Percentiles rank a stretch among this genome's conserved stretches.
Evolutionary conservation across 2,888 invertebrate species (phyloP).

Genomic region (Diploptera punctata): DNA sequence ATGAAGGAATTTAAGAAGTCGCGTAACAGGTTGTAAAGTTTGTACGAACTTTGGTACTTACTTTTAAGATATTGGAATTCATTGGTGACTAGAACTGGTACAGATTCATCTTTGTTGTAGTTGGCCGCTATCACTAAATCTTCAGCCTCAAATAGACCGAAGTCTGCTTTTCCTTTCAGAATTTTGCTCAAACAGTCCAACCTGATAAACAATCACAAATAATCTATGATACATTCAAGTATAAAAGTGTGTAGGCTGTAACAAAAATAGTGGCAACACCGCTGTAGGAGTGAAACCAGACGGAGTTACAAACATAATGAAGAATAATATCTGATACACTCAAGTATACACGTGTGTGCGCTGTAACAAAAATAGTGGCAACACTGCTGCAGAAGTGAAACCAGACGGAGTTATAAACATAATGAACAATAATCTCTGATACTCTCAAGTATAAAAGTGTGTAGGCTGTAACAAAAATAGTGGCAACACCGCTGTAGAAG

Average conservation of each 20-base stretch:
- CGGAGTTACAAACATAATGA: not conserved
- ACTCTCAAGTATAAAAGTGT: constrained; percentile 7
- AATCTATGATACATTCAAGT: not conserved
- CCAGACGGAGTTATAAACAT: no score
- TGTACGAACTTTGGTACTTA: no score
- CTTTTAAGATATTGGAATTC: constrained; percentile 65
- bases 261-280: not conserved
- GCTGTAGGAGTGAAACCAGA: no score
- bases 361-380: no score
- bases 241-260: no score
- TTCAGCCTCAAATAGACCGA: constrained; percentile 83
- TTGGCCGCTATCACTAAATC: constrained; percentile 76
- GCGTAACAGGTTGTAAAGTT: no score
- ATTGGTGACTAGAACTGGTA: constrained; percentile 68
- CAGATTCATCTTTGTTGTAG: constrained; percentile 51
- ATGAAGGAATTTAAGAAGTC: no score
- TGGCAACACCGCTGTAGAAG: no score
- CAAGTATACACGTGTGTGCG: no score
- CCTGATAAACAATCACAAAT: constrained; percentile 58
- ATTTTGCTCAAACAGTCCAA: constrained; percentile 82
- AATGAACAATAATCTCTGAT: not conserved
- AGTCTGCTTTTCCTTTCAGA: constrained; percentile 78
- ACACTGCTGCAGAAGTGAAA: no score
- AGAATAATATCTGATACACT: not conserved
- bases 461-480: no score